These are phyloP conservation scores for Pollenia griseotomentosa DNA, from an alignment of 2,888 invertebrate species.

Conservation along the genomic window DNA sequence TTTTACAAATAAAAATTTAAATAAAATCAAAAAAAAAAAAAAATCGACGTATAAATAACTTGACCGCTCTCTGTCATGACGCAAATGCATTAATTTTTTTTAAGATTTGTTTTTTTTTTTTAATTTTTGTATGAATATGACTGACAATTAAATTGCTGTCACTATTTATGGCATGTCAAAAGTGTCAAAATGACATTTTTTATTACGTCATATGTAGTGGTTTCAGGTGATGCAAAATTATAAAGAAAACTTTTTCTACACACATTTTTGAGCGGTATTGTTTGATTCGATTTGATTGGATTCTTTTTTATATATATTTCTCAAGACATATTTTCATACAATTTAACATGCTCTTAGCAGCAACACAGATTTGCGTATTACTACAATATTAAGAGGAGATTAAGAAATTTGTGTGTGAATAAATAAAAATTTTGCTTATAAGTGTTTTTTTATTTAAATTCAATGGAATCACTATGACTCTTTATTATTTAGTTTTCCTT, in stretches of 20 bases:
- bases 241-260: conserved; percentile 57
- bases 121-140: conserved; percentile 59
- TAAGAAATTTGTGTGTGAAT: conserved; percentile 39
- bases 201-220: conserved; percentile 75
- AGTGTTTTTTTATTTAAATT: conserved; percentile 51
- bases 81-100: conserved; percentile 60
- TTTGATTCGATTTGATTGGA: conserved; percentile 67
- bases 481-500: conserved; percentile 50
- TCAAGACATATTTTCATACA: conserved; percentile 39
- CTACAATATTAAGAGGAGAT: conserved; percentile 35
- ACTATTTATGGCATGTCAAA: conserved; percentile 76
- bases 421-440: conserved; percentile 2
- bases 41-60: conserved; percentile 34
- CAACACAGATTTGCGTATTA: conserved; percentile 26
- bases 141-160: conserved; percentile 76
- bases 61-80: conserved; percentile 68
- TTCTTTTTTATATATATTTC: conserved; percentile 1
- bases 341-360: conserved; percentile 57
- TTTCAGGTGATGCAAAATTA: conserved; percentile 72
- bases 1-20: conserved; percentile 25
- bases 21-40: conserved; percentile 1
- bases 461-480: conserved; percentile 64
- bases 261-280: conserved; percentile 61
- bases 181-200: conserved; percentile 77
- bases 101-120: conserved; percentile 21